These are phyloP conservation scores for Chaetorhynchus papuensis DNA, from an alignment of 2,113 vertebrate genomes.

Conservation along the genomic window DNA sequence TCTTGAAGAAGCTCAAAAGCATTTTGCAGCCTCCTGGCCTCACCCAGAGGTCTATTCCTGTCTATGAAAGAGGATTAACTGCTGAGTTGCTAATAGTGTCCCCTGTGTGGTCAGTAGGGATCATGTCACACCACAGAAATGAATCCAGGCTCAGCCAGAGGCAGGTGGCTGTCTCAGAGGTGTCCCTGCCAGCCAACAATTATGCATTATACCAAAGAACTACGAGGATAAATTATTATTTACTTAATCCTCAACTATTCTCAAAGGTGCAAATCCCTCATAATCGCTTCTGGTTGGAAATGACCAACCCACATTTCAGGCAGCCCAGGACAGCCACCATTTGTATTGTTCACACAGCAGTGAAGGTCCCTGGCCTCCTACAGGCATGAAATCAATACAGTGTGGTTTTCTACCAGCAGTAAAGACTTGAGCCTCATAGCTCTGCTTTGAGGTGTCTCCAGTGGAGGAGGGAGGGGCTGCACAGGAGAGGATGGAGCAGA, in stretches of 20 bases:
- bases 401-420: background rate
- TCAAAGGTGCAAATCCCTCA: background rate
- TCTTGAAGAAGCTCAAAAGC: background rate
- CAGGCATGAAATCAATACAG: background rate
- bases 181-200: background rate
- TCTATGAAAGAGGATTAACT: background rate
- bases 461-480: background rate
- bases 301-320: background rate
- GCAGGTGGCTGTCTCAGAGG: rapidly evolving
- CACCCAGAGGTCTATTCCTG: background rate
- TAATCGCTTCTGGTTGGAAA: background rate
- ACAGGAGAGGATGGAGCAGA: background rate
- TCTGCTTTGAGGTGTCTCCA: background rate
- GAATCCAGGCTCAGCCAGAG: background rate
- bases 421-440: background rate
- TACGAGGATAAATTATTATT: background rate
- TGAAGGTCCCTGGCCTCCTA: background rate
- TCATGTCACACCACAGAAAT: background rate
- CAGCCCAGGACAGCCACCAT: background rate
- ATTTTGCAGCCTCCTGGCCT: background rate
- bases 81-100: background rate
- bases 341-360: background rate
- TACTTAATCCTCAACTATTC: background rate
- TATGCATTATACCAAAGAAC: background rate
- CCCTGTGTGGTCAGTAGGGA: background rate